Evolutionary conservation across 2,797 vertebrate genomes (phyloP), one percentile per base, ranked within the genome.

Genomic region (Hydrocynus forskahlii): DNA sequence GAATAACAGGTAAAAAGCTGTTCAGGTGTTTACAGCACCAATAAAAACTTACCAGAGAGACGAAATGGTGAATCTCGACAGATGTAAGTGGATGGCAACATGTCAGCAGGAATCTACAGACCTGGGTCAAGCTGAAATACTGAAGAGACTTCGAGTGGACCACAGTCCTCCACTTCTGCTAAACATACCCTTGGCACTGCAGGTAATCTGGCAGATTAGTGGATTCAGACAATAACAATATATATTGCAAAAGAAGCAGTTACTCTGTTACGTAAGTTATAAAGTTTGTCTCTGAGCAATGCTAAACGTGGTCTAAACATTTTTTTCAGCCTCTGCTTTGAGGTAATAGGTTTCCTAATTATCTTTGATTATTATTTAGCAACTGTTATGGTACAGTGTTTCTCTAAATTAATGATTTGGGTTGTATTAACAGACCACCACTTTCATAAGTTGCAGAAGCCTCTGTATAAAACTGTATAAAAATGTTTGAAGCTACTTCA

Each of bases 151-250:
- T 80, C 40, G 74, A 9, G 78, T 85, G 66, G 79, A 87, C 60
- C 55, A 25, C 64, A 71, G 66, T 25, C 86, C 86, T 25, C 80
- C 87, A 0, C 35, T 83, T 19, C 2, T 84, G 72, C 85, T 89
- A 50, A 86, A 81, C 76, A 64, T 90, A 76, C 76, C 81, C 10
- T 78, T 90, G 76, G 88, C 88, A 23, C 40, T 90, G 19, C 89
- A 90, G 85, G 89, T 89, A 84, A 7, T 43, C 9, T 43, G 1
- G 9, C 48, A 50, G 74, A 1, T 52, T 13, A n/a, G 6, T 50
- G 19, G 35, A n/a, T 67, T 43, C 6, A 40, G 19, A 5, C 29
- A 38, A 64, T 54, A 5, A 23, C 40, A 21, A 4, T 29, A 14
- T n/a, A 40, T 40, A 48, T 43, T 21, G 40, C 63, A 40, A 50